Percentiles rank a stretch among this genome's conserved stretches.
These are phyloP conservation scores for Stenodema calcarata DNA, from an alignment of 2,888 invertebrate genomes.

Conservation along the genomic window DNA sequence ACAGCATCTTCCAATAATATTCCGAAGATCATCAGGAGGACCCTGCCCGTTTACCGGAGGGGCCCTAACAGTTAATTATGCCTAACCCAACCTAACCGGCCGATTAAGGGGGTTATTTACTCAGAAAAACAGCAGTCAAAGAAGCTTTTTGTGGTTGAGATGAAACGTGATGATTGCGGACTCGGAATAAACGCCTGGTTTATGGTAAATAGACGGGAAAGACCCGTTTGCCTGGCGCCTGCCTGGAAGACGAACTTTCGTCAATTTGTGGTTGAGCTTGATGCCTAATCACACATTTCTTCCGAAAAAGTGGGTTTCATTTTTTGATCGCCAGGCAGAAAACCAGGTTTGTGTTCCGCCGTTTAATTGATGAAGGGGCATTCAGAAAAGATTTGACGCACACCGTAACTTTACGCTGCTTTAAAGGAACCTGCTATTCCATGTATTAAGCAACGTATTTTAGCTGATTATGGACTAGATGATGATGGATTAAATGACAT, in stretches of 20 bases:
- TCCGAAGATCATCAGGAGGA: not conserved
- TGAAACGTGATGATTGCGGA: slow-evolving; percentile 17
- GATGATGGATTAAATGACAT: too few species aligned
- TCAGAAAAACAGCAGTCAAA: not conserved
- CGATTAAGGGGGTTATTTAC: slow-evolving; percentile 17
- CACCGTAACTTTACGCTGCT: not conserved
- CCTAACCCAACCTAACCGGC: not conserved
- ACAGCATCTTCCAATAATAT: not conserved
- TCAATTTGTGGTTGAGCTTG: not conserved
- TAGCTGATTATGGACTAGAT: too few species aligned
- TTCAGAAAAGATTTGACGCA: not conserved
- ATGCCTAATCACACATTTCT: not conserved
- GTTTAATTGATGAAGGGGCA: not conserved
- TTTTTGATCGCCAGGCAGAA: not conserved
- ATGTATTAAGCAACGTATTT: too few species aligned
- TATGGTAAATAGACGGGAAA: not conserved
- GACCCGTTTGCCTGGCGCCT: slow-evolving; percentile 17
- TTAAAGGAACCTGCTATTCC: not conserved
- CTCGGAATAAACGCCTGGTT: not conserved
- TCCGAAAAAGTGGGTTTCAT: not conserved
- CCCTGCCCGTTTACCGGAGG: not conserved
- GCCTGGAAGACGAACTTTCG: not conserved
- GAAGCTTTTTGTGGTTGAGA: not conserved
- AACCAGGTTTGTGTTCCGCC: not conserved
- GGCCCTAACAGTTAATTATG: not conserved